Base-by-base conservation (phyloP, 2,888 invertebrate species). In the Tanypteryx hageni region DNA sequence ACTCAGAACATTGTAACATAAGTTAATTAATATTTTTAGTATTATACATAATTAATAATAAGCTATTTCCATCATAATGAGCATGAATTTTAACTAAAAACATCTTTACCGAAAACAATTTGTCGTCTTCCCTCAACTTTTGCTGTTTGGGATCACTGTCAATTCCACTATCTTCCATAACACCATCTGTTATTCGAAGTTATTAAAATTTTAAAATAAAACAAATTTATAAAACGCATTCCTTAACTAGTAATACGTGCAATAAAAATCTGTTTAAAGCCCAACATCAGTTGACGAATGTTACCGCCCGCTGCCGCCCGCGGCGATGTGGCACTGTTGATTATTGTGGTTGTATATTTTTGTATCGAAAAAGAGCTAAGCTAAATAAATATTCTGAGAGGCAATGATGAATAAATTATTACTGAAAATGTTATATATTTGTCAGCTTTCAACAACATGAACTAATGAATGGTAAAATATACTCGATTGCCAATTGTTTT, bases 121-220 rank as follows among this genome's bases (percentile, higher is more conserved):
- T 94, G 86, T 95, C 95, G 93, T 95, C 95, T 93, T 95, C 95
- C 64, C 94, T 94, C 92, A 94, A 93, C 64, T 93, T 93, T n/a
- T 93, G 93, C 93, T 94, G 94, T 93, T 95, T 96, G 94, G 94
- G 95, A 94, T 96, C 96, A 93, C 95, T 95, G 93, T 96, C 95
- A 93, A 96, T 96, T 44, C 96, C 96, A 94, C 96, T 96, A 94
- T 96, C 96, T 94, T 96, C 96, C 95, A 96, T 95, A 89, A 89
- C 86, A 59, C 27, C 64, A 89, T 86, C 27, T 86, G 64, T 44
- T 89, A 64, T 13, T 27, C 16, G 11, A 27, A 76, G 76, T 76
- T 76, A 76, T 3, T 76, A 76, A 22, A 22, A 13, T 76, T 76
- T 27, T 27, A 27, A 22, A 27, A 76, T 27, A 76, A 18, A 76